Evolutionary conservation across 1,140 invertebrate species (phyloP), one percentile per base, ranked within the genome.

Genomic region (Hyphantria cunea): DNA sequence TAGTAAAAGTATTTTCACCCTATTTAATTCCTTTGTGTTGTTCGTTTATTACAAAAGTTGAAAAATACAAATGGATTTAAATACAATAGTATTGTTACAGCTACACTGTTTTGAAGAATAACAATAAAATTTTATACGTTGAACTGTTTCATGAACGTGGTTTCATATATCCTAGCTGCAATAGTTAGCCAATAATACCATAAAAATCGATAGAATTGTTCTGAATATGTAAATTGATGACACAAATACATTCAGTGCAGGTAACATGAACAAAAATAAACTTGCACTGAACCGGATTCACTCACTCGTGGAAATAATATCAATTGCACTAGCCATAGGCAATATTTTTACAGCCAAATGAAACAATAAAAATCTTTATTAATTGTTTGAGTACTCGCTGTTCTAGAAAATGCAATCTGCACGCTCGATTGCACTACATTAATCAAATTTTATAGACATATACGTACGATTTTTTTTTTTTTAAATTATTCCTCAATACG

Each of bases 301-400:
- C 12, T 3, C 48, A 60, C 12, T 33, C 32, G 56, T 59, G 47
- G 66, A 68, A 68, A 68, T 70, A 71, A 68, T 71, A 68, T 68
- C 66, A 65, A 74, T 74, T 64, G 63, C 68, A 51, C 60, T 64
- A 67, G 58, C 68, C 48, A 70, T 64, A 12, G 66, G 63, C 68
- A 74, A 70, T 74, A 74, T 74, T 70, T 72, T 74, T 64, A 72
- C 65, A 66, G 45, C 61, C 54, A 39, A 63, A 60, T 70, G 63
- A 60, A 74, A 68, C 52, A 66, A 65, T 66, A 67, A 68, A 55
- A 66, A 50, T 58, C 44, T 66, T 72, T 70, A 60, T 66, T 64
- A 59, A 54, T 64, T 68, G 55, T 74, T 67, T 54, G 65, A 56
- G 64, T 50, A 64, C 64, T 54, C 61, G 53, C 8, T 41, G 50